Conservation (phyloP, 2,888 invertebrate genomes). For the Gymnosoma rotundatum region DNA sequence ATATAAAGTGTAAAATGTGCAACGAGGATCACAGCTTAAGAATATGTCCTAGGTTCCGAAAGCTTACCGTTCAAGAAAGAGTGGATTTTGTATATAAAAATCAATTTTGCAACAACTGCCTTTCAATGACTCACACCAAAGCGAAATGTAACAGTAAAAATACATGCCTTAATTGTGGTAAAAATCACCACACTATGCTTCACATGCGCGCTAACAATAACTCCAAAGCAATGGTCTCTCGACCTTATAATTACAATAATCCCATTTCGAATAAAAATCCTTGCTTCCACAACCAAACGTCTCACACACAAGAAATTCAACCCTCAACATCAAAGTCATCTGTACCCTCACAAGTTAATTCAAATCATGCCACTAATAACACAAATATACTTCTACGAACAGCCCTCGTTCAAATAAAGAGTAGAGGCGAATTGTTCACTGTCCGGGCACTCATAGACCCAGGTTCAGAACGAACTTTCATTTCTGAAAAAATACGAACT, state of each 20-base stretch:
- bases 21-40: background rate
- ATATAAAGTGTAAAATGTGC: background rate
- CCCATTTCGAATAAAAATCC: constrained; percentile 25
- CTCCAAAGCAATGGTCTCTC: background rate
- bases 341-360: no score
- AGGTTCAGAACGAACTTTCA: no score
- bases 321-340: no score
- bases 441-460: no score
- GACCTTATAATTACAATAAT: no score
- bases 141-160: constrained; percentile 5
- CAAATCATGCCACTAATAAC: no score
- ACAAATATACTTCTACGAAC: no score
- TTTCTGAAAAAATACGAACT: no score
- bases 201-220: background rate
- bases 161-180: constrained; percentile 13
- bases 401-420: no score
- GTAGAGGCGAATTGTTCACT: no score
- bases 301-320: no score
- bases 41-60: no score
- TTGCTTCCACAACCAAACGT: background rate
- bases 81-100: background rate
- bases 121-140: background rate
- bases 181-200: background rate
- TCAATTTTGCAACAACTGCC: background rate
- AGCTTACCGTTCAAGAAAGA: constrained; percentile 1